These are phyloP conservation scores for Chloebia gouldiae DNA, from an alignment of 2,113 vertebrate genomes.

Conservation along the genomic window DNA sequence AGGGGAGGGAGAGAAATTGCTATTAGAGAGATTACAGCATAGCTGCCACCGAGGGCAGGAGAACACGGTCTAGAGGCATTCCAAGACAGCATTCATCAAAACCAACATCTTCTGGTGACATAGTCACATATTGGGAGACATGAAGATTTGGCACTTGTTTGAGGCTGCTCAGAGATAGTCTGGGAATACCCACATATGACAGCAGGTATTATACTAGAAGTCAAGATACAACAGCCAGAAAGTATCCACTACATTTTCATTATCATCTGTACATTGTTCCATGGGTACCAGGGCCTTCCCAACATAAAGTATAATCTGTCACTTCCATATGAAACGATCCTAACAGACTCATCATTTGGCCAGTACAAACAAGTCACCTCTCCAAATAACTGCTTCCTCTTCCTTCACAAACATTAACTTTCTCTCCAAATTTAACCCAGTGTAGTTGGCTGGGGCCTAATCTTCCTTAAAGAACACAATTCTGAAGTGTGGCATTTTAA, in stretches of 20 bases:
- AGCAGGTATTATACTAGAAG: neutral
- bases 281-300: neutral
- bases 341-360: neutral
- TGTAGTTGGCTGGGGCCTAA: neutral
- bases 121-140: neutral
- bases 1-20: constrained; percentile 14
- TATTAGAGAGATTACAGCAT: constrained; percentile 10
- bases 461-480: neutral
- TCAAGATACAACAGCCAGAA: neutral
- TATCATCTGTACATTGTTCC: neutral
- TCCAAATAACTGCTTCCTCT: neutral
- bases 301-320: neutral
- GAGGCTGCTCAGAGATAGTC: neutral
- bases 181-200: neutral
- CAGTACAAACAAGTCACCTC: neutral
- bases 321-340: neutral
- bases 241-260: neutral
- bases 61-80: neutral
- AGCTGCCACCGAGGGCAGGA: neutral
- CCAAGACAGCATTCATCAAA: neutral
- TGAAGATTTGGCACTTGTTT: neutral
- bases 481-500: neutral
- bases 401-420: constrained; percentile 6
- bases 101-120: neutral
- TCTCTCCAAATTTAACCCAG: neutral